Evolutionary conservation across 2,888 invertebrate genomes (phyloP).

Genomic region (Cantharis nigra): DNA sequence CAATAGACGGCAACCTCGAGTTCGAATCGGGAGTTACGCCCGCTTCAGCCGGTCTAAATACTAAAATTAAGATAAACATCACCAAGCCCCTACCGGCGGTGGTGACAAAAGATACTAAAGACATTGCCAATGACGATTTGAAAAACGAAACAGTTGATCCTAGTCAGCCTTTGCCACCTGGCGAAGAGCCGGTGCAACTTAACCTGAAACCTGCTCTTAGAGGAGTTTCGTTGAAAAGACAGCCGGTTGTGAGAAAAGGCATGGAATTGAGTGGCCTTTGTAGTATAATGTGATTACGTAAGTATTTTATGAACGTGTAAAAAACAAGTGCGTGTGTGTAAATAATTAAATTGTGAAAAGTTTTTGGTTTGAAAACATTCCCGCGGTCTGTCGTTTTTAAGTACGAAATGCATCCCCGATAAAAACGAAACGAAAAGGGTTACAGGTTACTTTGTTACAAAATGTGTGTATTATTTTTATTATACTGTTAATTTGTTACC

Average conservation of each 20-base stretch:
- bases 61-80: slow-evolving; percentile 82
- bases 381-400: background rate
- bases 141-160: slow-evolving; percentile 42
- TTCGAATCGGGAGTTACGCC: slow-evolving; percentile 44
- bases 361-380: background rate
- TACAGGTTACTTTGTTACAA: background rate
- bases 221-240: slow-evolving; percentile 69
- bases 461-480: background rate
- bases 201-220: slow-evolving; percentile 68
- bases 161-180: slow-evolving; percentile 63
- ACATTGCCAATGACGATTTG: slow-evolving; percentile 23
- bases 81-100: slow-evolving; percentile 66
- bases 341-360: background rate
- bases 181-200: slow-evolving; percentile 60
- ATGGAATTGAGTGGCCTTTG: slow-evolving; percentile 84
- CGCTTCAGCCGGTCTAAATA: slow-evolving; percentile 50
- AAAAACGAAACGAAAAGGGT: background rate
- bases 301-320: slow-evolving; percentile 1
- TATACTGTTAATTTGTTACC: background rate
- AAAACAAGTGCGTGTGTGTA: background rate
- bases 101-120: slow-evolving; percentile 54
- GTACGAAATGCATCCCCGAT: background rate
- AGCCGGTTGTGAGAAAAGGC: slow-evolving; percentile 74
- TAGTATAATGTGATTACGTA: slow-evolving; percentile 75
- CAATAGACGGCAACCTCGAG: slow-evolving; percentile 81